These are phyloP conservation scores for Lasioglossum malachurum DNA, from an alignment of 2,888 invertebrate species.

Conservation along the genomic window DNA sequence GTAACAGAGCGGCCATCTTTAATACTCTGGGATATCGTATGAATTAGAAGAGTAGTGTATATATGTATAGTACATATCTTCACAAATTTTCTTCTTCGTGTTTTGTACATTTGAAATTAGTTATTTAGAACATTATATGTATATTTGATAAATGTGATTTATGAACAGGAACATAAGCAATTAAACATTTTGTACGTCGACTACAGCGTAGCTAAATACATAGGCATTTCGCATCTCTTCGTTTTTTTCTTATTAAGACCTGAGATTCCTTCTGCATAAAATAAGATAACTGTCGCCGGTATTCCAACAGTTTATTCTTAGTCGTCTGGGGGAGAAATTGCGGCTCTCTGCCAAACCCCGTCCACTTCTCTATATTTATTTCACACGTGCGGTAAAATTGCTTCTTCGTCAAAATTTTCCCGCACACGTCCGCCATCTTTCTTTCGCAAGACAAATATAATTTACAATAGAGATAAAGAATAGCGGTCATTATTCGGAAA, in stretches of 20 bases:
- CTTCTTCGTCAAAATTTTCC: constrained; percentile 32
- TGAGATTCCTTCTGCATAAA: constrained; percentile 59
- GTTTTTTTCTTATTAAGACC: constrained; percentile 34
- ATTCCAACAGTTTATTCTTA: constrained; percentile 81
- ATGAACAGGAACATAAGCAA: neutral
- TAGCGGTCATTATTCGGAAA: neutral
- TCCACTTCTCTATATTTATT: constrained; percentile 71
- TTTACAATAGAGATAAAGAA: neutral
- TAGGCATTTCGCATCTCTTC: neutral
- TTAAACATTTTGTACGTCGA: neutral
- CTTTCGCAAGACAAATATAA: neutral
- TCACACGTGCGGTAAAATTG: constrained; percentile 57
- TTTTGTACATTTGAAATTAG: neutral
- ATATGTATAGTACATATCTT: too few species aligned
- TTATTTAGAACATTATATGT: neutral
- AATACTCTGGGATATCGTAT: neutral
- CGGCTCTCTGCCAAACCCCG: constrained; percentile 76
- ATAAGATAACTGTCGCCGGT: constrained; percentile 66
- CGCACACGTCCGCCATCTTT: neutral
- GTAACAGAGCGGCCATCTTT: constrained; percentile 10
- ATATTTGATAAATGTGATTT: neutral
- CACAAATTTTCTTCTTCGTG: neutral
- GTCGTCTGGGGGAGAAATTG: constrained; percentile 72
- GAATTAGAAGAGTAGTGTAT: neutral
- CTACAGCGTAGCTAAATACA: neutral